Conservation (phyloP, 2,888 invertebrate species). For the Hermaeophaga mercurialis region DNA sequence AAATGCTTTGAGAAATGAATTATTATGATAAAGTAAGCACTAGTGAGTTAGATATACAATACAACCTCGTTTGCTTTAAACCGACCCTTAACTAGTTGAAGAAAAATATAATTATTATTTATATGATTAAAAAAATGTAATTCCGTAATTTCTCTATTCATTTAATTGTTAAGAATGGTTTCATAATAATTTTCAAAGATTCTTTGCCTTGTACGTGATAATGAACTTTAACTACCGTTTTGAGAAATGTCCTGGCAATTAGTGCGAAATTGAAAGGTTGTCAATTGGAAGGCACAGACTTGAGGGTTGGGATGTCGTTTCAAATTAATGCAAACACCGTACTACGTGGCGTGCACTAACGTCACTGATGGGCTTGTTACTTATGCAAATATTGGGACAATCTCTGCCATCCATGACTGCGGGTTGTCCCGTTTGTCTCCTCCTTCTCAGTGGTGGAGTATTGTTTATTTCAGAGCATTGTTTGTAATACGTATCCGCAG, state of each 20-base stretch:
- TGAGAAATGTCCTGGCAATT: slow-evolving; percentile 1
- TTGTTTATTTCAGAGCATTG: no score
- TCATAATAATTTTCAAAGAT: no score
- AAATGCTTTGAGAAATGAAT: neutral
- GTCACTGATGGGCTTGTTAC: slow-evolving; percentile 19
- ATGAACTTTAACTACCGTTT: neutral
- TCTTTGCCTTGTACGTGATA: neutral
- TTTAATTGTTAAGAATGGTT: no score
- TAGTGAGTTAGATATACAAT: no score
- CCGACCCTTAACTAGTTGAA: no score
- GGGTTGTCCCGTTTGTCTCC: slow-evolving; percentile 1
- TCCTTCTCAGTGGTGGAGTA: neutral
- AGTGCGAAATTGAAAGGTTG: slow-evolving; percentile 2
- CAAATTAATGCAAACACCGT: slow-evolving; percentile 12
- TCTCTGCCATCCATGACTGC: slow-evolving; percentile 9
- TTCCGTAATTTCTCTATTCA: no score
- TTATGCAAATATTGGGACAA: slow-evolving; percentile 24
- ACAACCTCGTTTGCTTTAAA: no score
- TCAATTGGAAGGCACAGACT: slow-evolving; percentile 13
- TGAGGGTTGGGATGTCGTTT: neutral
- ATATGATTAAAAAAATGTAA: no score
- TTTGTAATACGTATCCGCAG: no score
- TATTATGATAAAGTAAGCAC: no score
- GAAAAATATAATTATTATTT: no score
- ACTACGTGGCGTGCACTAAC: slow-evolving; percentile 1